These are phyloP conservation scores for Oreotrochilus melanogaster DNA, from an alignment of 2,113 vertebrate genomes.

Conservation along the genomic window DNA sequence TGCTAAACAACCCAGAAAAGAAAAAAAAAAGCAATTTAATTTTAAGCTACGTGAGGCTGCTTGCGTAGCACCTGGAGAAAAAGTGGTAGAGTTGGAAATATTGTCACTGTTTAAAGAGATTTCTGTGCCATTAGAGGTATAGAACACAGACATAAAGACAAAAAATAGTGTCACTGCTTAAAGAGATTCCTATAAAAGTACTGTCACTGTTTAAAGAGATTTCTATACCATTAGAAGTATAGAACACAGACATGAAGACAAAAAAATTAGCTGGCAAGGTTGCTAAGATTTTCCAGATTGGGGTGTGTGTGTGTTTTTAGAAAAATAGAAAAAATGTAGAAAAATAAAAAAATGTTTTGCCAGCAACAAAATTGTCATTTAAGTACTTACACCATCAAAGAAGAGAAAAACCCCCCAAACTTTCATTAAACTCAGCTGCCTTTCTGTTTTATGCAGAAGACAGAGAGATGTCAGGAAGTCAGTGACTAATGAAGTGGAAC, in stretches of 20 bases:
- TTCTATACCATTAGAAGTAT: background rate
- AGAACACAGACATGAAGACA: background rate
- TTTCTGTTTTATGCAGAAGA: constrained; percentile 30
- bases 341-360: background rate
- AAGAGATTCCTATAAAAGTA: too few relatives aligned
- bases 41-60: background rate
- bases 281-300: constrained; percentile 46
- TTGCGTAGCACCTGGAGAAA: background rate
- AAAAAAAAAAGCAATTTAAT: background rate
- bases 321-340: background rate
- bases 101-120: too few relatives aligned
- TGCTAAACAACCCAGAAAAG: background rate
- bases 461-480: constrained; percentile 49
- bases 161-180: background rate
- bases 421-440: constrained; percentile 16
- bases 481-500: constrained; percentile 58
- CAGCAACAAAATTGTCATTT: background rate
- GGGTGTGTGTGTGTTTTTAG: background rate
- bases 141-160: background rate
- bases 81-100: background rate
- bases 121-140: background rate
- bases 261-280: background rate
- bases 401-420: constrained; percentile 1
- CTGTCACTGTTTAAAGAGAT: too few relatives aligned
- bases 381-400: constrained; percentile 35